Conservation (phyloP, 92 coral and sea anemone genomes). For the Pocillopora meandrina region DNA sequence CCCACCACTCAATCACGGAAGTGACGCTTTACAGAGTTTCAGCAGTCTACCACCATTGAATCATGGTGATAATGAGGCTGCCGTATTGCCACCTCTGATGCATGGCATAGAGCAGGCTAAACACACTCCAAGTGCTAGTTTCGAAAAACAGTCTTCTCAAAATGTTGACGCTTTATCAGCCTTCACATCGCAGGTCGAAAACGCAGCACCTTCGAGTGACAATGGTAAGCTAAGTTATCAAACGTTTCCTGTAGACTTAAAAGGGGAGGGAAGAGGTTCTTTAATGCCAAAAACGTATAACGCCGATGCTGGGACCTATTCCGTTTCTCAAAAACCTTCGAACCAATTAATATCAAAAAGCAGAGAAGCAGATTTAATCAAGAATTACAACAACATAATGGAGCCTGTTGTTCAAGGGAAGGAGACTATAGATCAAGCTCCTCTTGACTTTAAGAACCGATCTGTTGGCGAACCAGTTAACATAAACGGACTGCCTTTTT, state of each 20-base stretch:
- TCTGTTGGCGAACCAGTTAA: not conserved
- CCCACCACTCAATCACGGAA: conserved; percentile 70
- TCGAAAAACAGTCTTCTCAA: conserved; percentile 30
- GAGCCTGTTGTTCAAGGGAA: conserved; percentile 43
- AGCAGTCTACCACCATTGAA: conserved; percentile 70
- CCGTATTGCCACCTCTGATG: conserved; percentile 64
- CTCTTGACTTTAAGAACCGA: not conserved
- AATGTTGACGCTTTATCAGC: conserved; percentile 33
- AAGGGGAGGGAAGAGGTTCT: conserved; percentile 25
- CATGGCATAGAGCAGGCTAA: conserved; percentile 57
- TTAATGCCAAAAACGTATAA: conserved; percentile 4
- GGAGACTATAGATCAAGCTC: conserved; percentile 28
- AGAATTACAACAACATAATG: conserved; percentile 28
- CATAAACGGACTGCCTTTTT: not conserved
- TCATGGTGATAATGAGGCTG: conserved; percentile 69
- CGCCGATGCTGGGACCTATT: not conserved
- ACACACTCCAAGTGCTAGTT: conserved; percentile 25
- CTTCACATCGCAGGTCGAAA: conserved; percentile 41
- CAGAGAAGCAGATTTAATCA: conserved; percentile 29
- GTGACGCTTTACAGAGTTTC: conserved; percentile 32
- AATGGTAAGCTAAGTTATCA: conserved; percentile 43
- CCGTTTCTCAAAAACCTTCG: not conserved
- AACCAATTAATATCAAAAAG: conserved; percentile 25
- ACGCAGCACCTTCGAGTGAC: conserved; percentile 9
- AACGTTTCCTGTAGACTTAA: conserved; percentile 24